Evolutionary conservation across 1,140 invertebrate genomes (phyloP), one percentile per base, ranked within the genome.

Genomic region (Aricia agestis): DNA sequence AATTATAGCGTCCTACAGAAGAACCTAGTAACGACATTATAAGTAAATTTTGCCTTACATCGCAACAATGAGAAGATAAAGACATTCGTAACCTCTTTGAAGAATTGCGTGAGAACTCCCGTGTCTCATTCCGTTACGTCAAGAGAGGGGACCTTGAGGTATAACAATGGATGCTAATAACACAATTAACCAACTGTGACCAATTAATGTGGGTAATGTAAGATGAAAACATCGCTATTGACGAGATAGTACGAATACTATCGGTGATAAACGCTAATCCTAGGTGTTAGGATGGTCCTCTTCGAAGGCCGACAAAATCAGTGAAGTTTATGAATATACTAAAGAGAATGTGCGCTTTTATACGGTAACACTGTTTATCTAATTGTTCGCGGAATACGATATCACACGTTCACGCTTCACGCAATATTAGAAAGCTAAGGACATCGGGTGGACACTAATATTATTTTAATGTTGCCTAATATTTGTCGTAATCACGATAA

Each of bases 121-220:
- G 59, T 63, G 18, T 59, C 58, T 59, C n/a, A 59, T 63, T 63
- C 59, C 59, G 59, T 63, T 63, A 63, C 59, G 59, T 63, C 18
- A 59, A 59, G 58, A 63, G 59, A 25, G 19, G 59, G 19, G 18
- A 63, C 59, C 59, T 63, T 63, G 59, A 63, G 59, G 59, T 63
- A 63, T 19, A 63, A 63, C 59, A 63, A 63, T 63, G 59, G 59
- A 19, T 11, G 59, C 59, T 63, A 63, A 63, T 63, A 63, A 63
- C 59, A 63, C 59, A 63, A 63, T 63, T 63, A 63, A 63, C 59
- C 59, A 25, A 63, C 59, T 63, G 59, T 63, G 18, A 63, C 59
- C 59, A 63, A 63, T 63, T 63, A 63, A 63, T 63, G 59, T 63
- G 59, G 19, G 19, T 63, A 63, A 63, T 63, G 59, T 18, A 7